phyloP scores from a whole-genome alignment of 2,888 invertebrate species.

The Alcis repandata region DNA sequence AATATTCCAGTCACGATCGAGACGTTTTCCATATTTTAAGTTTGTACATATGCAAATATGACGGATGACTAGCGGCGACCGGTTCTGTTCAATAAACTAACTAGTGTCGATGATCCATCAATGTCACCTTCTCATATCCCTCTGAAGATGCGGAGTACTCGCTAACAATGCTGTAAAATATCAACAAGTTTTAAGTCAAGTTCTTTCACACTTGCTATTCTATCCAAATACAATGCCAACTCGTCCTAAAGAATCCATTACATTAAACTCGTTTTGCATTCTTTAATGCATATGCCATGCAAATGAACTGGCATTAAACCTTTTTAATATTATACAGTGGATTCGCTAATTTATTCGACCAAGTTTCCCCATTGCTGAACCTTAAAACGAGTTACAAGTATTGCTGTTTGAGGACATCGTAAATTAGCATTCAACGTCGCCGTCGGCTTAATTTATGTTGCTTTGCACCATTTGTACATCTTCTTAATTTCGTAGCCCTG shows the following conservation, averaged over 20 bases:
- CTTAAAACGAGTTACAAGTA: constrained; percentile 40
- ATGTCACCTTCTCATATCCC: constrained; percentile 62
- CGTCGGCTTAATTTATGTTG: constrained; percentile 48
- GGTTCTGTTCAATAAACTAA: constrained; percentile 54
- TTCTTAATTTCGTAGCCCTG: constrained; percentile 40
- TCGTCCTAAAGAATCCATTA: constrained; percentile 6
- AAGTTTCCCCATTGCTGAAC: constrained; percentile 35
- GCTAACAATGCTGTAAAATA: constrained; percentile 24
- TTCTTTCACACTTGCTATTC: constrained; percentile 14
- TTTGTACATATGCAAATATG: constrained; percentile 64
- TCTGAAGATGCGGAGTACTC: constrained; percentile 50
- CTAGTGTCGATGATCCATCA: constrained; percentile 69
- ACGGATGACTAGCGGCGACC: constrained; percentile 49
- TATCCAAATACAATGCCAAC: constrained; percentile 6
- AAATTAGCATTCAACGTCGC: constrained; percentile 49
- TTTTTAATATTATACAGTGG: constrained; percentile 29
- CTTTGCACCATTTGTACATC: constrained; percentile 45
- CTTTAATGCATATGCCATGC: constrained; percentile 20
- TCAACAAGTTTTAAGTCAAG: constrained; percentile 16
- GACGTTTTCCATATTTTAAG: constrained; percentile 55
- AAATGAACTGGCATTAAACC: constrained; percentile 31
- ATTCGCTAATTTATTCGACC: constrained; percentile 34
- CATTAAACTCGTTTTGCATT: constrained; percentile 22
- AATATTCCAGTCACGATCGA: constrained; percentile 54
- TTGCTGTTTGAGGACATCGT: constrained; percentile 40